These are phyloP conservation scores for Sipha flava DNA, from an alignment of 1,140 invertebrate genomes.

Conservation along the genomic window DNA sequence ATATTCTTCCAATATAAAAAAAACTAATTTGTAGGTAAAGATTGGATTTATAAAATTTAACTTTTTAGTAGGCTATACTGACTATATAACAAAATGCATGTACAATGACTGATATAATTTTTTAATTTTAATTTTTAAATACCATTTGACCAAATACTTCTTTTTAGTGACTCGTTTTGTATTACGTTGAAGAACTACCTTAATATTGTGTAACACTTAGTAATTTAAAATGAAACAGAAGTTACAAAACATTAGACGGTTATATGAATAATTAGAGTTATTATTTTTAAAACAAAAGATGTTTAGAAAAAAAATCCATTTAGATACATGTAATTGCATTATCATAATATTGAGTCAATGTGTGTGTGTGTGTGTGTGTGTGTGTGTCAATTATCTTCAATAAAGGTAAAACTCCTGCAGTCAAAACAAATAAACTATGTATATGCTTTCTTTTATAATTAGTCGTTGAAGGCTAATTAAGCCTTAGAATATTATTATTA, in stretches of 20 bases:
- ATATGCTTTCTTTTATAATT: not conserved
- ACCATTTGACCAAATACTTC: no score
- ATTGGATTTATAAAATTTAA: no score
- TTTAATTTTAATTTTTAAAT: no score
- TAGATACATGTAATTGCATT: not conserved
- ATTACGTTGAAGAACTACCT: no score
- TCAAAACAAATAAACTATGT: not conserved
- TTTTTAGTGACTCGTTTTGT: no score
- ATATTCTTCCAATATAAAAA: no score
- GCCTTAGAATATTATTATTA: not conserved
- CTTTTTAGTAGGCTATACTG: no score
- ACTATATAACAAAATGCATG: no score
- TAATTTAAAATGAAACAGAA: not conserved
- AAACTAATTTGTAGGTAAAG: no score
- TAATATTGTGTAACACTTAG: not conserved
- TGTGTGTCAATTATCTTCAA: not conserved
- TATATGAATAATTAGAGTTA: not conserved
- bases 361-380: no score
- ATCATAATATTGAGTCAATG: no score
- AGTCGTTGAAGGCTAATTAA: not conserved
- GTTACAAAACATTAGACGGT: not conserved
- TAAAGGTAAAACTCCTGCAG: not conserved
- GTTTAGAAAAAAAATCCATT: not conserved
- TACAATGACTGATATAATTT: no score
- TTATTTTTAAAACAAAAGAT: not conserved